phyloP scores from a whole-genome alignment of 2,113 vertebrate genomes.

The Scopus umbretta region DNA sequence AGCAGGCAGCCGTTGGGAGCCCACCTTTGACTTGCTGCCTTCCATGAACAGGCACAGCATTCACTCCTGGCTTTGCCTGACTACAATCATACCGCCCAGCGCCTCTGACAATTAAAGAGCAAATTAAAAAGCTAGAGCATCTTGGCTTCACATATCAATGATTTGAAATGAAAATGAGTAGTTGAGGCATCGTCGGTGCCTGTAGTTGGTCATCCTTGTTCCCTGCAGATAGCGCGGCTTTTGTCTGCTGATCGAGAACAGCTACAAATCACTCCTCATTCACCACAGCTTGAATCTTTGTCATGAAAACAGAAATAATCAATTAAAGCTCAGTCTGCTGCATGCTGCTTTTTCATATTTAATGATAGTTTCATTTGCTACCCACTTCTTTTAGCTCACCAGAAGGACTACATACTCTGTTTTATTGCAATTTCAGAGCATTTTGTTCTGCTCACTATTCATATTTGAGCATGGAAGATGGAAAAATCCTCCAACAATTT shows the following conservation, averaged over 20 bases:
- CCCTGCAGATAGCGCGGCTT: rapidly evolving
- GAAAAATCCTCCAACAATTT: neutral
- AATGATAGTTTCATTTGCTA: neutral
- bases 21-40: too few relatives aligned
- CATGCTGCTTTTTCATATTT: neutral
- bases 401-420: neutral
- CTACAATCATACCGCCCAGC: too few relatives aligned
- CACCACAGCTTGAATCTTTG: neutral
- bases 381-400: neutral
- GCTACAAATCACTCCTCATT: neutral
- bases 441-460: rapidly evolving
- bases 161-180: neutral
- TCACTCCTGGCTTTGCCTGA: rapidly evolving
- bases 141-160: neutral
- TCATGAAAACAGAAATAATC: neutral
- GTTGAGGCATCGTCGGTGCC: rapidly evolving
- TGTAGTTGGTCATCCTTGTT: neutral
- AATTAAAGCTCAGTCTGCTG: neutral
- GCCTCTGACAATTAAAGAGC: neutral
- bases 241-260: neutral
- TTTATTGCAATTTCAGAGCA: neutral
- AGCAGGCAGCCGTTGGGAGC: neutral
- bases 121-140: neutral
- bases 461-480: neutral
- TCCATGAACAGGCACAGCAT: rapidly evolving